Evolutionary conservation across 2,888 invertebrate genomes (phyloP), one percentile per base, ranked within the genome.

Genomic region (Drosophila atripex): DNA sequence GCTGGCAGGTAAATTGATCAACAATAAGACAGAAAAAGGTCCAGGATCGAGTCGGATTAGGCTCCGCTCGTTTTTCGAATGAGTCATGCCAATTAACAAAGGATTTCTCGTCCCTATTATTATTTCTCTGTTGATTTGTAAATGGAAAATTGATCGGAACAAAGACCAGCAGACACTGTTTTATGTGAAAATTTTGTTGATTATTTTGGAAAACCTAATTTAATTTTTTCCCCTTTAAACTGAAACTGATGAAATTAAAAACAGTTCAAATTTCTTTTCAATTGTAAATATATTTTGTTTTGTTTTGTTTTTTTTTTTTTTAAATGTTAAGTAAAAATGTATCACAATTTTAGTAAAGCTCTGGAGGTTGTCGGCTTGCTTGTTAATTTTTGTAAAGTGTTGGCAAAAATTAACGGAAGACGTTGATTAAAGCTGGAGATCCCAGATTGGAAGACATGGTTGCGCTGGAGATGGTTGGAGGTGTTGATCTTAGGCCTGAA

Each of bases 401-500:
- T 21, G 30, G 61, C 45, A 58, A 71, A 76, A 76, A 80, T 73
- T 69, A 86, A 77, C 72, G 75, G 86, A 86, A 86, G 86, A 76
- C 86, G 72, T 77, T 4, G 45, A 51, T 80, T 87, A 87, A 82
- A 82, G 77, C 74, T 71, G 71, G 70, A 52, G 52, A 64, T 54
- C 39, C 74, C 80, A 70, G 65, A 30, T 9, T 83, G 84, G 84
- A 84, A 84, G 88, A 84, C 88, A 51, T 55, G 41, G 77, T 85
- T 85, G 70, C 59, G 32, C 45, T 14, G 46, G 28, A 35, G 53
- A n/a, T 12, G 54, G 18, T 58, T 23, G 47, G 21, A 32, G 25
- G 18, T 8, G 4, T 38, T 57, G 60, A 25, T 41, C 45, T 93
- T 92, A 95, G 78, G 95, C 95, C 92, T 95, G 95, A 16, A 94